Evolutionary conservation across 2,113 vertebrate genomes (phyloP), one percentile per base, ranked within the genome.

Genomic region (Sclerurus mexicanus): DNA sequence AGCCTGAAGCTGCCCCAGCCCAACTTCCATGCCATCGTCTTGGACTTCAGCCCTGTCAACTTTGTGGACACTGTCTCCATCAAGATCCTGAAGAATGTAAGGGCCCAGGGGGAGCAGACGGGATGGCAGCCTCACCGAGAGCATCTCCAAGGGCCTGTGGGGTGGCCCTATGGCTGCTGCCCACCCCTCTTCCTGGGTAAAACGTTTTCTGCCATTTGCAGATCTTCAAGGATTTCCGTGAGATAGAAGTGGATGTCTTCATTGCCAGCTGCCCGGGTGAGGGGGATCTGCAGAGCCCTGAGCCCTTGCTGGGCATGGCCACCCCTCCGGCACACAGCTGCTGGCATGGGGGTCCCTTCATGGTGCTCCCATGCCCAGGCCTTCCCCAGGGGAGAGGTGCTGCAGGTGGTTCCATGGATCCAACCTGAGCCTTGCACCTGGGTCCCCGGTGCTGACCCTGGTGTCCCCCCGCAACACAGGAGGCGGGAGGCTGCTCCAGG

Each of bases 61-160:
- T 99, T 99, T 4, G 96, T 99, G 96, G 99, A 99, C 85, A 99
- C 98, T 0, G 99, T 99, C 77, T 98, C 98, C 76, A 97, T 99
- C 92, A 99, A 99, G 96, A 98, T 97, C 31, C 88, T 99, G 62
- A 98, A 98, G 97, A 99, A 98, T 2, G 99, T 99, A 97, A 97
- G 98, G 63, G 30, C 27, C 31, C 3, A 7, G 24, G 25, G 84
- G 84, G 14, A 68, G n/a, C 31, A 27, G 64, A 33, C 2, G 0
- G 59, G 59, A 31, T 3, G 2, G 59, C 81, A 78, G 37, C 37
- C 49, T 77, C 0, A 0, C 14, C 2, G 0, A 27, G 42, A 18
- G 15, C 1, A 1, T 59, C 30, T 58, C 28, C 7, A 12, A 28
- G 22, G 14, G 44, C 14, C 23, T 55, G 15, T 2, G 3, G 24